Conservation (phyloP, 2,113 vertebrate genomes). For the Tapirus terrestris region DNA sequence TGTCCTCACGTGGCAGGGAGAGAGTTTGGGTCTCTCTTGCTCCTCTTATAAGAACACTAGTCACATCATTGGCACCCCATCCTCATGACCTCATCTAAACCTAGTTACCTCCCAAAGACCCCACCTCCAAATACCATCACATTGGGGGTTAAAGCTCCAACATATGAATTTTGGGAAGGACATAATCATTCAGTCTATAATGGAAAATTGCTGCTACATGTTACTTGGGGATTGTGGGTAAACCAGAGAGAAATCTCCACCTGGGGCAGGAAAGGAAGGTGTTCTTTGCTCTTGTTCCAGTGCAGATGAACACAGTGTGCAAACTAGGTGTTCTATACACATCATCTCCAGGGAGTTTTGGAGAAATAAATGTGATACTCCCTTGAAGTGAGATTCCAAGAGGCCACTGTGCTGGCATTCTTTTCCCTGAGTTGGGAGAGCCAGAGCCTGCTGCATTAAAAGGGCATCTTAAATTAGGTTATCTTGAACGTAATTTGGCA, state of each 20-base stretch:
- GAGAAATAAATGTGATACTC: neutral
- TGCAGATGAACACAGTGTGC: neutral
- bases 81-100: neutral
- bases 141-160: neutral
- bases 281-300: neutral
- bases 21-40: neutral
- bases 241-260: neutral
- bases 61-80: neutral
- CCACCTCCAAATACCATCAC: neutral
- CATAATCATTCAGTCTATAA: neutral
- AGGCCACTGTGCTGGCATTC: neutral
- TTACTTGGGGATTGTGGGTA: neutral
- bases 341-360: neutral
- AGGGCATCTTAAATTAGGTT: neutral
- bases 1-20: neutral
- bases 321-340: neutral
- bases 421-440: neutral
- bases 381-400: neutral
- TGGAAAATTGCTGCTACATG: neutral
- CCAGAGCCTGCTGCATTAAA: neutral
- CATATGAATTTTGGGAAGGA: neutral
- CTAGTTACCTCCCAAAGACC: neutral
- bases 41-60: neutral
- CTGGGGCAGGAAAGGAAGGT: neutral
- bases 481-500: neutral